phyloP scores from a whole-genome alignment of 2,797 vertebrate species.

The Trachops cirrhosus region DNA sequence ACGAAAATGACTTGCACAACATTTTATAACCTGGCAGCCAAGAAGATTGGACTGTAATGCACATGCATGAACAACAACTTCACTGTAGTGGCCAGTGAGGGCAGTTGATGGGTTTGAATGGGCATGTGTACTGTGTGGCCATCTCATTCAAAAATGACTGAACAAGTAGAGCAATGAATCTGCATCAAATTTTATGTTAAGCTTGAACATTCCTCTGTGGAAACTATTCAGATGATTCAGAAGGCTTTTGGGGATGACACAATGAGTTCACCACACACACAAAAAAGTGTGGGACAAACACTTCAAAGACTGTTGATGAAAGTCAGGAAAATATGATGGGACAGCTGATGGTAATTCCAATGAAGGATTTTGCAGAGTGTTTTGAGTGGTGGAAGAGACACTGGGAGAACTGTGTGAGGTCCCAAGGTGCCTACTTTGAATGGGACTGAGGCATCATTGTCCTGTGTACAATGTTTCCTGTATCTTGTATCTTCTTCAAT shows the following conservation, averaged over 20 bases:
- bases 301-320: neutral
- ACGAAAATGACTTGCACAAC: no score
- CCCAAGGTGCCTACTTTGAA: neutral
- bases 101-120: neutral
- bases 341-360: neutral
- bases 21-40: neutral
- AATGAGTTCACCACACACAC: neutral
- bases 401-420: neutral
- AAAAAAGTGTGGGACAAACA: neutral
- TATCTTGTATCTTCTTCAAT: neutral
- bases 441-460: neutral
- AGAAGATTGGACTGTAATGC: neutral
- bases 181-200: neutral
- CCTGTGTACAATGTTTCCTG: neutral
- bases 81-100: neutral
- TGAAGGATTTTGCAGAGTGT: neutral
- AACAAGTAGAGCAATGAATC: neutral
- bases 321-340: neutral
- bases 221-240: neutral
- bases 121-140: neutral
- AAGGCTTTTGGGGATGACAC: neutral
- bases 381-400: neutral
- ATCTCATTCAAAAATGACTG: neutral
- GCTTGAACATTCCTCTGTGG: neutral
- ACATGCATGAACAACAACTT: neutral